Evolutionary conservation across 35 echinoderm and acorn worm genomes (phyloP).

Genomic region (Acanthaster planci): DNA sequence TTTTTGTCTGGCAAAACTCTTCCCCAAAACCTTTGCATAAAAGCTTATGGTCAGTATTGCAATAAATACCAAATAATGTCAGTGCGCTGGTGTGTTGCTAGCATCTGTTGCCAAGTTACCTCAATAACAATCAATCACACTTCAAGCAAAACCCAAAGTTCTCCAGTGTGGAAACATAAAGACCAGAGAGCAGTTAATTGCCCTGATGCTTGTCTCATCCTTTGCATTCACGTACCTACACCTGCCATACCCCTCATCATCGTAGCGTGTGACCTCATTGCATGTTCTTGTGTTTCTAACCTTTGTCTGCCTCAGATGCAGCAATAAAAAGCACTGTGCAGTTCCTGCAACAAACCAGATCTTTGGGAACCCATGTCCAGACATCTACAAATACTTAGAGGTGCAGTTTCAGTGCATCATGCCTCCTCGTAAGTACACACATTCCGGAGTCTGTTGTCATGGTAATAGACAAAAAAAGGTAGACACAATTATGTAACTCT

Average conservation of each 20-base stretch:
- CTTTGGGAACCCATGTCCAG: slow-evolving; percentile 49
- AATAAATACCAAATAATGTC: too few species aligned
- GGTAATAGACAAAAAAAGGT: too few species aligned
- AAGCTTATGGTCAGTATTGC: too few species aligned
- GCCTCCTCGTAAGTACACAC: slow-evolving; percentile 48
- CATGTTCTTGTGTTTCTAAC: slow-evolving; percentile 66
- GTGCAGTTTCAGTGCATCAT: slow-evolving; percentile 56
- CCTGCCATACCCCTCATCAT: background rate
- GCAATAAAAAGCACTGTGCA: slow-evolving; percentile 31
- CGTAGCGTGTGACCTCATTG: slow-evolving; percentile 29
- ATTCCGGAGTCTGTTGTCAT: background rate
- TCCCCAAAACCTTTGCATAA: too few species aligned
- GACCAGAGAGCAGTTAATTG: too few species aligned
- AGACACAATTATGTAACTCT: too few species aligned
- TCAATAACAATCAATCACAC: too few species aligned
- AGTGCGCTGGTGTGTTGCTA: too few species aligned
- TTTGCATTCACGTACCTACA: too few species aligned
- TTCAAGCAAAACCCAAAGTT: background rate
- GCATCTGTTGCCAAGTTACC: too few species aligned
- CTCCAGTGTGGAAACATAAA: background rate
- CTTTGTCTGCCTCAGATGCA: slow-evolving; percentile 40
- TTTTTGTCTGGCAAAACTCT: too few species aligned
- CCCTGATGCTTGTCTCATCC: background rate
- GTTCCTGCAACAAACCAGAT: slow-evolving; percentile 3
- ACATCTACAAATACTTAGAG: slow-evolving; percentile 70